Evolutionary conservation across 1,140 invertebrate genomes (phyloP), one percentile per base, ranked within the genome.

Genomic region (Zaprionus gabonicus): DNA sequence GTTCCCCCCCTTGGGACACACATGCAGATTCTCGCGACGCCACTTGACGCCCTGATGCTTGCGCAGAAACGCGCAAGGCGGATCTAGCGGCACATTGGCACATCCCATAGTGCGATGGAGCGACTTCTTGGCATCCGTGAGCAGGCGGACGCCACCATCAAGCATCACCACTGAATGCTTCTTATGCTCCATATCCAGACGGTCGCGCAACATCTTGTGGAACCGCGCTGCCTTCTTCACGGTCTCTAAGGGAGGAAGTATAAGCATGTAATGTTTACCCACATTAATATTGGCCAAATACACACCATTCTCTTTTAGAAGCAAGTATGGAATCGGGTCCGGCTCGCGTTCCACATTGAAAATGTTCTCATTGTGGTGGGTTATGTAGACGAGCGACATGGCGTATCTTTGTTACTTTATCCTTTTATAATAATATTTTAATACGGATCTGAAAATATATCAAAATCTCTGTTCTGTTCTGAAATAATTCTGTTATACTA

Each of bases 51-150:
- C 94, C 74, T 94, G 80, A 27, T 94, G 93, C 83, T 95, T 95
- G 75, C 94, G 94, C 27, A 96, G 78, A 85, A 94, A 96, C 15
- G 94, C 81, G 1, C 92, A 92, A 0, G 95, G 95, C 41, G 93
- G 84, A 72, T 94, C 93, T 0, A 94, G 63, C 7, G 94, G 93
- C 10, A 94, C 93, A 74, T 94, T 93, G 2, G 95, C 94, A 66
- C 94, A 94, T 3, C 95, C 95, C 92, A 96, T 94, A 4, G 94
- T 95, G 57, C 93, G 93, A 71, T 94, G 94, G 17, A 77, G 70
- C 13, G 80, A 75, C 82, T 92, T 91, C 55, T 84, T 81, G 28
- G 92, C 80, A 63, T 80, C 78, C 1, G 85, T 86, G 3, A 93
- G 36, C 12, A 93, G 51, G 7, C 78, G 78, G 4, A 83, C 78